Base-by-base conservation (phyloP, 2,888 invertebrate species). In the Psococerastis gibbosa region DNA sequence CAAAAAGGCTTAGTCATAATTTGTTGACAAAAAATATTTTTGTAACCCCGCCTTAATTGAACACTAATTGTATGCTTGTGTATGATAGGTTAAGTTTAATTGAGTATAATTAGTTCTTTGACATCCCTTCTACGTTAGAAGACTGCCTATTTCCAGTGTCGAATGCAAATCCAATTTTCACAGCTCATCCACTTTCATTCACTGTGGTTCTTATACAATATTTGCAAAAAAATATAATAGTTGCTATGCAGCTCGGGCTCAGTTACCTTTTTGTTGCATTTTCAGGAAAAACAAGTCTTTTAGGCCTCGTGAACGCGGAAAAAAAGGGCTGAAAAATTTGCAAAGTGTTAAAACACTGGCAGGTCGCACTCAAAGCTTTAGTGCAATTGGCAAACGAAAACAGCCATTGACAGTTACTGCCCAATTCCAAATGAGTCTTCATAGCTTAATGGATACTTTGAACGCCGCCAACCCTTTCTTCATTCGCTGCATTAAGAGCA, bases 401-500 rank as follows among this genome's bases (percentile, higher is more conserved):
- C 84, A 88, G 56, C 85, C 88, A 9, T 74, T 88, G 56, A 92
- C 92, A 0, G 94, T 94, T 2, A 84, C 89, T 2, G 88, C 88
- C 11, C 94, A 95, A 65, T 95, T 95, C 63, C 84, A 91, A 62
- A 84, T 84, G 62, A 91, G 91, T 41, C 66, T 95, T 43, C 82
- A 84, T 49, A 79, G 84, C 23, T 67, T 95, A 34, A 92, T 95
- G 91, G 85, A 85, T 54, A 91, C 92, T 0, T 64, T 95, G 41
- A 88, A 88, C 60, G 84, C 89, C 56, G 81, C 83, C 2, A 80
- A 82, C 60, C 83, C 83, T 6, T 83, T 80, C 62, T 84, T 84
- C 59, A 77, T 83, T 47, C 65, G 95, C 48, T 95, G 95, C 61
- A 94, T 95, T 59, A 94, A 94, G 65, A 91, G 91, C 43, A 95